These are phyloP conservation scores for Drosophila grimshawi DNA, from an alignment of 1,140 invertebrate genomes.

Conservation along the genomic window DNA sequence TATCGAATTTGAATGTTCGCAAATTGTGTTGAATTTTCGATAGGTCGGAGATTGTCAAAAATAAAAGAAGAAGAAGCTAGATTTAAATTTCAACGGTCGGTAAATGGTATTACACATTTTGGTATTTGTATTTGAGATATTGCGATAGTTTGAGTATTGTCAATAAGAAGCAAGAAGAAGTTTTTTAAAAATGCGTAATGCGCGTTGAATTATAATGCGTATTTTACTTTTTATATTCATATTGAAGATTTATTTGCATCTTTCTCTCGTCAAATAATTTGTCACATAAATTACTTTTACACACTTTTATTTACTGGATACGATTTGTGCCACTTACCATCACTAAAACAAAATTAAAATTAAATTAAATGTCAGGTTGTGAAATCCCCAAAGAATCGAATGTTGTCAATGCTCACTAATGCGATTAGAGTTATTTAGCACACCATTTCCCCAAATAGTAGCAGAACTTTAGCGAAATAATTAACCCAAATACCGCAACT, in stretches of 20 bases:
- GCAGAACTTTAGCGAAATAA: conserved; percentile 57
- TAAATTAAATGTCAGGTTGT: conserved; percentile 37
- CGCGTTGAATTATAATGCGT: background rate
- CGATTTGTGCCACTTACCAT: background rate
- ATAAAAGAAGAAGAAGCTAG: background rate
- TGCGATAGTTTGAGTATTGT: too few species aligned
- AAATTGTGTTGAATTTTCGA: background rate
- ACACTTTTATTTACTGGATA: background rate
- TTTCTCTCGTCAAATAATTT: too few species aligned
- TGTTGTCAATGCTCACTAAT: conserved; percentile 28
- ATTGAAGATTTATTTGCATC: background rate
- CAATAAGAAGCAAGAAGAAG: too few species aligned
- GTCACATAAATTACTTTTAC: background rate
- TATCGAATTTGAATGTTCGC: too few species aligned
- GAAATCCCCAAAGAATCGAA: background rate
- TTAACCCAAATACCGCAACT: conserved; percentile 68
- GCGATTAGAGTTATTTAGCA: conserved; percentile 63
- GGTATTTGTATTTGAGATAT: background rate
- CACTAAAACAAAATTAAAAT: background rate
- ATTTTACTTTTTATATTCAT: background rate
- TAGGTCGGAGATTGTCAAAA: background rate
- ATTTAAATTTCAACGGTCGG: conserved; percentile 1
- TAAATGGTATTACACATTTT: background rate
- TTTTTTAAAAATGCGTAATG: background rate
- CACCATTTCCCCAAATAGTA: conserved; percentile 69